Conservation (phyloP, 2,888 invertebrate genomes). For the Ellobium chinense region DNA sequence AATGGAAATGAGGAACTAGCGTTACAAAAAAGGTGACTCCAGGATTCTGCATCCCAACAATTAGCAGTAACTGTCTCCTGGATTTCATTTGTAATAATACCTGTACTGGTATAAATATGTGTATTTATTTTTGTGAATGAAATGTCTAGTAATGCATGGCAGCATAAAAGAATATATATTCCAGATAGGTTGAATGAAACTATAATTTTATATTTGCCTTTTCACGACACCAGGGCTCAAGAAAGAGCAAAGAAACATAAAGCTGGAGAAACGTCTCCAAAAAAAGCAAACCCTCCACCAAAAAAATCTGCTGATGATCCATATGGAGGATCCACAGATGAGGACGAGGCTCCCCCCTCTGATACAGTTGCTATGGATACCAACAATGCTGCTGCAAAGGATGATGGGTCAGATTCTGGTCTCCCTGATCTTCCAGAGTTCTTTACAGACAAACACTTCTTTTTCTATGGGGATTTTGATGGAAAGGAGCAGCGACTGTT, state of each 20-base stretch:
- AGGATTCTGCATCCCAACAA: no score
- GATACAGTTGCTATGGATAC: not conserved
- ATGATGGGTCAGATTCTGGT: constrained; percentile 60
- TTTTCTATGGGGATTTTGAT: constrained; percentile 75
- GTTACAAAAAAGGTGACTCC: no score
- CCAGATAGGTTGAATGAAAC: no score
- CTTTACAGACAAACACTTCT: constrained; percentile 74
- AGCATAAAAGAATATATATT: no score
- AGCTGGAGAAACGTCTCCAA: not conserved
- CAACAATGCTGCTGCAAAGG: constrained; percentile 11
- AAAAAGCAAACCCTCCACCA: constrained; percentile 7
- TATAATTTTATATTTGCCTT: no score
- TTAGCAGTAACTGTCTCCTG: no score
- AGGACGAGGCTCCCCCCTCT: constrained; percentile 57
- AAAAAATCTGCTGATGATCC: constrained; percentile 50
- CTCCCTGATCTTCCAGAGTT: constrained; percentile 74
- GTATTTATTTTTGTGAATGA: no score
- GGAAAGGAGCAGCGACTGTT: constrained; percentile 61
- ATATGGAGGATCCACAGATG: constrained; percentile 72
- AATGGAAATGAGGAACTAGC: no score
- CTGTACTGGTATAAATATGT: no score
- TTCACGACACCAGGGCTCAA: not conserved
- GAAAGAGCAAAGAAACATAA: constrained; percentile 16
- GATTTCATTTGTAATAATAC: no score
- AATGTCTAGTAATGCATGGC: no score